Evolutionary conservation across 1,140 invertebrate species (phyloP).

Genomic region (Pogonomyrmex barbatus): DNA sequence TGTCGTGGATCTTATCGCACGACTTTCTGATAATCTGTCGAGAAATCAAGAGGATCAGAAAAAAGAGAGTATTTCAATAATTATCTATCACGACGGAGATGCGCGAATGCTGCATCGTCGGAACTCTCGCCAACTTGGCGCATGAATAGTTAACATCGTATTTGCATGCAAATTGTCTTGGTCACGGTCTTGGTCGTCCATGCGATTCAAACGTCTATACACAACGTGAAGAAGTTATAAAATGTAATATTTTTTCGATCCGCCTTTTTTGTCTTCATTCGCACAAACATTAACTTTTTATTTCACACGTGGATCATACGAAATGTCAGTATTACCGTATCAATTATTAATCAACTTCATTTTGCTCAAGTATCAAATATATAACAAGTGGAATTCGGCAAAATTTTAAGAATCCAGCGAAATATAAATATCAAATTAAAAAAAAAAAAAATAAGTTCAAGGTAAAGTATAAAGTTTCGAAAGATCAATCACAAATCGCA

Average conservation of each 20-base stretch:
- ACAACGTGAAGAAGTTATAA: not conserved
- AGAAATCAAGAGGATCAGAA: not conserved
- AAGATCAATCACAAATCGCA: no score
- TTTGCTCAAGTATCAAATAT: no score
- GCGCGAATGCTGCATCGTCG: not conserved
- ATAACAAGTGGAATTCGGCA: no score
- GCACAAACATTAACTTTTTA: not conserved
- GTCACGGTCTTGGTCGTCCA: not conserved
- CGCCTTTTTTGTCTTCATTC: not conserved
- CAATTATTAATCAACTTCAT: not conserved
- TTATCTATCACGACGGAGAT: not conserved
- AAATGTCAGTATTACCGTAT: not conserved
- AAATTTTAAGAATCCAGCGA: not conserved
- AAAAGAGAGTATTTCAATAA: conserved; percentile 2
- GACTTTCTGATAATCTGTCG: not conserved
- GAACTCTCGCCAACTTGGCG: conserved; percentile 10
- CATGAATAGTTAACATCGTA: conserved; percentile 24
- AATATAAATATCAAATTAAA: not conserved
- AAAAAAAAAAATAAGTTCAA: not conserved
- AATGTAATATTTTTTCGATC: not conserved
- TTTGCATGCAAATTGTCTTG: conserved; percentile 52
- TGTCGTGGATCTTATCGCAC: not conserved
- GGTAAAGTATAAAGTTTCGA: not conserved
- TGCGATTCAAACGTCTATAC: not conserved
- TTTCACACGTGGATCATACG: not conserved